phyloP scores from a whole-genome alignment of 2,113 vertebrate species.

The Terrapene triunguis region DNA sequence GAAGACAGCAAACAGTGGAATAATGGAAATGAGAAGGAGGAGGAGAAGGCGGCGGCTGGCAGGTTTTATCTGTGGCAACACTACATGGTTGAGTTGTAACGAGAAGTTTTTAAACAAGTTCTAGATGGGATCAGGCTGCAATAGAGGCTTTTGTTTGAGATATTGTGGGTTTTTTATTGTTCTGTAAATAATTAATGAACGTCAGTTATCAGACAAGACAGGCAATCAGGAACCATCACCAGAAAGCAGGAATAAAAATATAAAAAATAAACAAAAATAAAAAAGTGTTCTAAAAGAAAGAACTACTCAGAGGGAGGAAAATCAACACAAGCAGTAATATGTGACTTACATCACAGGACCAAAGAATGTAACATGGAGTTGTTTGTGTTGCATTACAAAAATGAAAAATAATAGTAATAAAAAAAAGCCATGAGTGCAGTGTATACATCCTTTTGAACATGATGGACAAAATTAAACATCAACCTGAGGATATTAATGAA shows the following conservation, averaged over 20 bases:
- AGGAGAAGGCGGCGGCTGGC: constrained; percentile 36
- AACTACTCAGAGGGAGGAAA: constrained; percentile 78
- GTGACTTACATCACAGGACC: constrained; percentile 79
- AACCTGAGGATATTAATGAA: constrained; percentile 4
- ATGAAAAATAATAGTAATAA: background rate
- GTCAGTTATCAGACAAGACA: constrained; percentile 96
- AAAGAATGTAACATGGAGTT: constrained; percentile 70
- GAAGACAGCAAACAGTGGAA: constrained; percentile 69
- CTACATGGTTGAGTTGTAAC: constrained; percentile 75
- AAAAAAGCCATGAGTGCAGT: background rate
- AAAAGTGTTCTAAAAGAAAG: constrained; percentile 77
- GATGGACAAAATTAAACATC: constrained; percentile 47
- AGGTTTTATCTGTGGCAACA: constrained; percentile 75
- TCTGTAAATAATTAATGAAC: constrained; percentile 81
- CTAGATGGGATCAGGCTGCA: constrained; percentile 98
- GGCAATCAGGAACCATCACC: constrained; percentile 99
- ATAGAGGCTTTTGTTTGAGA: constrained; percentile 93
- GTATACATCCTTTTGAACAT: constrained; percentile 51
- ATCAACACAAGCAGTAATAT: constrained; percentile 79
- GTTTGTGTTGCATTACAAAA: constrained; percentile 66
- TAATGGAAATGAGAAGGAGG: constrained; percentile 71
- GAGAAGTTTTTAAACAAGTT: constrained; percentile 80
- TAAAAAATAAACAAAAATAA: constrained; percentile 69
- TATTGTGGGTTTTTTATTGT: constrained; percentile 70
- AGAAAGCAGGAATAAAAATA: constrained; percentile 88